Evolutionary conservation across 2,888 invertebrate genomes (phyloP).

Genomic region (Panopea generosa): DNA sequence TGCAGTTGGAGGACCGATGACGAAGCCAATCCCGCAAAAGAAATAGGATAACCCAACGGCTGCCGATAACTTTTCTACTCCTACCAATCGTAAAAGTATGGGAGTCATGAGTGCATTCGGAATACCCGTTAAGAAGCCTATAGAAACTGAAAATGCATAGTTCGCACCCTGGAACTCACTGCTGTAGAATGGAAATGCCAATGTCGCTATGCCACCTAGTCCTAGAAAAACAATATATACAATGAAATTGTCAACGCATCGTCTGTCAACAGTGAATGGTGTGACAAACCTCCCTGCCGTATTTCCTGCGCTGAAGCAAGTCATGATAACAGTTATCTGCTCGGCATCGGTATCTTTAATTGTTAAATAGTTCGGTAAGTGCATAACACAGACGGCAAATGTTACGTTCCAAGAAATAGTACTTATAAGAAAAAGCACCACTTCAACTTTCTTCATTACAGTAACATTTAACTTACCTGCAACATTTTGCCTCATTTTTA

Average conservation of each 20-base stretch:
- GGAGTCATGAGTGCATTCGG: constrained; percentile 59
- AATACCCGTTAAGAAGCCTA: constrained; percentile 55
- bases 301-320: constrained; percentile 45
- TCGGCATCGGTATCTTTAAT: constrained; percentile 19
- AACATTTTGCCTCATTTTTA: too few relatives aligned
- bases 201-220: constrained; percentile 30
- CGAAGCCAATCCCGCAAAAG: constrained; percentile 53
- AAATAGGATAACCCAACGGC: constrained; percentile 60
- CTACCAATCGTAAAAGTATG: constrained; percentile 50
- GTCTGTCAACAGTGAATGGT: constrained; percentile 20
- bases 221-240: constrained; percentile 37
- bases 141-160: constrained; percentile 30
- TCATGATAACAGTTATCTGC: constrained; percentile 51
- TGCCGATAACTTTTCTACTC: constrained; percentile 42
- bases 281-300: constrained; percentile 42
- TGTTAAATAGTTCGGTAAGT: constrained; percentile 50
- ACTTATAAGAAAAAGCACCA: constrained; percentile 48
- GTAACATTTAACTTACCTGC: not conserved
- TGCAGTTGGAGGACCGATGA: constrained; percentile 53
- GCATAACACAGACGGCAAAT: constrained; percentile 44
- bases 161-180: constrained; percentile 12
- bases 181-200: constrained; percentile 43
- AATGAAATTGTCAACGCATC: constrained; percentile 28
- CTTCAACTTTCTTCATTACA: not conserved
- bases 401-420: constrained; percentile 50